A percentile compares a stretch with the other conserved stretches of the same genome.
Conservation (phyloP, 2,797 vertebrate genomes). For the Dromococcyx pavoninus region DNA sequence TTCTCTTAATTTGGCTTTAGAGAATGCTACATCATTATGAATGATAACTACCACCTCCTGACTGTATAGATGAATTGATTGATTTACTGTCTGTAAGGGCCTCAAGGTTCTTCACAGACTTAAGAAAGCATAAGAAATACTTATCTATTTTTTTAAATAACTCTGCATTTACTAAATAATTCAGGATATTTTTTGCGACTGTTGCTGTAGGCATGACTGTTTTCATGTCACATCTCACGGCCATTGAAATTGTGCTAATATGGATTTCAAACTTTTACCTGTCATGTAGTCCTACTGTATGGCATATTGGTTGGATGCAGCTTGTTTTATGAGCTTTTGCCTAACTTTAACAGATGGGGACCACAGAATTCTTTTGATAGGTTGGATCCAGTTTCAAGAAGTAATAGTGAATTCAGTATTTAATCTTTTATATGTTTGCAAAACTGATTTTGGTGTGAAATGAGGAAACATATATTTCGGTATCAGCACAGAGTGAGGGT, state of each 20-base stretch:
- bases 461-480: neutral
- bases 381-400: neutral
- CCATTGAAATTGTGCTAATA: neutral
- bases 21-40: slow-evolving; percentile 25
- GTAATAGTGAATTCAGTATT: neutral
- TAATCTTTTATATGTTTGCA: neutral
- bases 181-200: neutral
- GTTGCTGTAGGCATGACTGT: neutral
- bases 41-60: slow-evolving; percentile 4
- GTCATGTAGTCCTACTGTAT: neutral
- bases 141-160: neutral
- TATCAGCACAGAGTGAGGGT: neutral
- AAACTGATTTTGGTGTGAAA: neutral
- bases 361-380: neutral
- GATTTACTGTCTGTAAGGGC: neutral
- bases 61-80: neutral
- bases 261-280: neutral
- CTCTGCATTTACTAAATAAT: neutral
- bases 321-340: neutral
- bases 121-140: neutral
- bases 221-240: neutral
- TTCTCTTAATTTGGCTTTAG: slow-evolving; percentile 61
- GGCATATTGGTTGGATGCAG: neutral
- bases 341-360: neutral
- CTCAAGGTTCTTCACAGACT: neutral